Conservation (phyloP, 1,140 invertebrate species). For the Tetramorium simillimum region DNA sequence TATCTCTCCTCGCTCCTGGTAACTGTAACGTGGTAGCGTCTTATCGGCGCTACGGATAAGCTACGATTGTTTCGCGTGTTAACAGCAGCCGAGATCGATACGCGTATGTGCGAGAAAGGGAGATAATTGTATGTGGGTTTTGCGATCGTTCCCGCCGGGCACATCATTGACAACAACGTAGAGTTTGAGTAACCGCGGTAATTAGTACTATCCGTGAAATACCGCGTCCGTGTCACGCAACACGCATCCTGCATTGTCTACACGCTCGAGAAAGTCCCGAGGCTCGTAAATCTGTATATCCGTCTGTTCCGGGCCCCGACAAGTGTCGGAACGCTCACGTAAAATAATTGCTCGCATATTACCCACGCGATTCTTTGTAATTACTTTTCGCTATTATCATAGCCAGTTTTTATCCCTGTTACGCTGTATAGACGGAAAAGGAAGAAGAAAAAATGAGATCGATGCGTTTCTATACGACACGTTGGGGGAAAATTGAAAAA, state of each 20-base stretch:
- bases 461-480: not conserved
- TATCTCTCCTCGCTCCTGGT: not conserved
- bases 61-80: conserved; percentile 31
- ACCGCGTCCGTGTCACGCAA: conserved; percentile 58
- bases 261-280: conserved; percentile 26
- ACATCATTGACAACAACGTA: conserved; percentile 39
- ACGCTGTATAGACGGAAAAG: not conserved
- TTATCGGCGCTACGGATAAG: conserved; percentile 20
- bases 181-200: conserved; percentile 48
- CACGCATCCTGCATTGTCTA: conserved; percentile 47
- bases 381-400: conserved; percentile 9
- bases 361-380: conserved; percentile 2
- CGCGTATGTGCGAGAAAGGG: not conserved
- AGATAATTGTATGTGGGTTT: conserved; percentile 7
- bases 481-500: not conserved
- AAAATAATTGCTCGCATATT: conserved; percentile 53
- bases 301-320: conserved; percentile 55
- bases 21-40: not conserved
- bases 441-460: not conserved
- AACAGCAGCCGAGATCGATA: conserved; percentile 10
- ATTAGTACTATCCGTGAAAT: conserved; percentile 63
- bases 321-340: conserved; percentile 47
- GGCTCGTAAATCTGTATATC: conserved; percentile 45
- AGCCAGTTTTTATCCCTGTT: not conserved
- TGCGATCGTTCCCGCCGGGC: not conserved